These are phyloP conservation scores for Drosophila chauvacae DNA, from an alignment of 1,140 invertebrate genomes.

Conservation along the genomic window DNA sequence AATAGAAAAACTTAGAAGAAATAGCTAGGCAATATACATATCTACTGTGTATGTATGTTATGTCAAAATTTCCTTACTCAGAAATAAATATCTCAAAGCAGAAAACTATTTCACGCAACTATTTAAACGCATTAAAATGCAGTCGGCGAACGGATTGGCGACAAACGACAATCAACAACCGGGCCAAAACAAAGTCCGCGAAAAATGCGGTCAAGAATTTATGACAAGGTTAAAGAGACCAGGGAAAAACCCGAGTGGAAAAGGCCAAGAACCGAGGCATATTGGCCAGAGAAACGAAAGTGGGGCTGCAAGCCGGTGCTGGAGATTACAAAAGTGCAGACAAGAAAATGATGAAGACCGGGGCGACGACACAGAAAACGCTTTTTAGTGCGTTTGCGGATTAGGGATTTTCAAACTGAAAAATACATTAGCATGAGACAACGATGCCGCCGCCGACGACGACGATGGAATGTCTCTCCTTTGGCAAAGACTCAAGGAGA, in stretches of 20 bases:
- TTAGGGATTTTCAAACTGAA: constrained; percentile 77
- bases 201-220: constrained; percentile 81
- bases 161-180: constrained; percentile 37
- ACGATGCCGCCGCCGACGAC: constrained; percentile 23
- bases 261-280: constrained; percentile 24
- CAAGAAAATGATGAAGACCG: constrained; percentile 36
- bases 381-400: constrained; percentile 78
- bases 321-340: constrained; percentile 52
- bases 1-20: constrained; percentile 5
- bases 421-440: constrained; percentile 78
- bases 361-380: constrained; percentile 68
- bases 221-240: constrained; percentile 68
- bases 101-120: constrained; percentile 34
- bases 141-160: constrained; percentile 54
- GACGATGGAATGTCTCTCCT: constrained; percentile 32
- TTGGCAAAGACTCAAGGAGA: constrained; percentile 7
- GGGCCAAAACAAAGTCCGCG: constrained; percentile 51
- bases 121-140: constrained; percentile 70
- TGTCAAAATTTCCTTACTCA: too few species aligned
- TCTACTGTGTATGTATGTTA: too few species aligned
- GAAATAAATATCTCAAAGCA: too few species aligned
- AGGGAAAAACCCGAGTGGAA: constrained; percentile 17
- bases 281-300: constrained; percentile 10
- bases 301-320: constrained; percentile 19
- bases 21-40: neutral